phyloP scores from a whole-genome alignment of 2,113 vertebrate species.

The Pteruthius melanotis region DNA sequence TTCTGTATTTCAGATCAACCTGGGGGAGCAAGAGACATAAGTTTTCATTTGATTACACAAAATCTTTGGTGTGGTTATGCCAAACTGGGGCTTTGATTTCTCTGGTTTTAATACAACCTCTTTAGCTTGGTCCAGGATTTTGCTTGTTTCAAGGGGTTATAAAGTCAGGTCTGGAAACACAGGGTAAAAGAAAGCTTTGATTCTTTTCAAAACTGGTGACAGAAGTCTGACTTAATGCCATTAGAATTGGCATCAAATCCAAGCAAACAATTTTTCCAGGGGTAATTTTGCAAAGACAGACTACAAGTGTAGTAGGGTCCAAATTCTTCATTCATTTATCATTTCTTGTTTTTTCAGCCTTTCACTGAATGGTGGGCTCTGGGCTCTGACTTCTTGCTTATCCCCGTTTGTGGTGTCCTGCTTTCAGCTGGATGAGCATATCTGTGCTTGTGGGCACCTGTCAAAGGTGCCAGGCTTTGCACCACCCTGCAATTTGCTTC shows the following conservation, averaged over 20 bases:
- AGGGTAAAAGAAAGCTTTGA: background rate
- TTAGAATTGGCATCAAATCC: background rate
- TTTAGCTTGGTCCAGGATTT: background rate
- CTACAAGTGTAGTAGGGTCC: background rate
- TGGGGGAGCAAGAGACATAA: background rate
- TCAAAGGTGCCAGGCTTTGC: background rate
- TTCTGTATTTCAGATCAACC: background rate
- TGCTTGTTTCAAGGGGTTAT: background rate
- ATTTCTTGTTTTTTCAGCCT: background rate
- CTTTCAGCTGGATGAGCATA: background rate
- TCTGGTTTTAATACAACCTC: background rate
- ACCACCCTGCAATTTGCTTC: background rate
- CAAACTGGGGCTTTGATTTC: background rate
- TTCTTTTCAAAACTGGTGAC: background rate
- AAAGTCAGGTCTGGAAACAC: background rate
- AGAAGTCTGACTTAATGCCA: background rate
- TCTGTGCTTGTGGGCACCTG: background rate
- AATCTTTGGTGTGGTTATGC: background rate
- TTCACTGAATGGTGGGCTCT: background rate
- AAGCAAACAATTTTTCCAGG: background rate
- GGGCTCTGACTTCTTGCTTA: background rate
- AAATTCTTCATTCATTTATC: background rate
- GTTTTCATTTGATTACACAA: background rate
- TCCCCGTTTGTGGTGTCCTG: background rate
- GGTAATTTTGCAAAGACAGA: background rate